Evolutionary conservation across 2,797 vertebrate species (phyloP).

Genomic region (Gallinago nigripennis): DNA sequence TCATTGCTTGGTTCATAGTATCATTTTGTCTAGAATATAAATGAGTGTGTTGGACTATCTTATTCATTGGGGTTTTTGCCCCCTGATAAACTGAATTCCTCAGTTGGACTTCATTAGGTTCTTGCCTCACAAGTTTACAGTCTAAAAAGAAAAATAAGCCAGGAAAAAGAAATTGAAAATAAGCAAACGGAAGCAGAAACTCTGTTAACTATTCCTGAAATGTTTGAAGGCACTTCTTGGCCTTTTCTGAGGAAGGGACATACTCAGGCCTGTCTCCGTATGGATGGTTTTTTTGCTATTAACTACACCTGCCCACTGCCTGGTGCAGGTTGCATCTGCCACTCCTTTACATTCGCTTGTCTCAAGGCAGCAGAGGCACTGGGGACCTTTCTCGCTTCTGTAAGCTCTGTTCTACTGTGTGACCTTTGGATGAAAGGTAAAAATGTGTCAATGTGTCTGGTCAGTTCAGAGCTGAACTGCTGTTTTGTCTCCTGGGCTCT

Average conservation of each 20-base stretch:
- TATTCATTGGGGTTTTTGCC: background rate
- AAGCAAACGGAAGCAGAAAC: background rate
- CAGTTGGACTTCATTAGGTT: background rate
- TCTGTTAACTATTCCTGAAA: background rate
- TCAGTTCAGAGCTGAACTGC: background rate
- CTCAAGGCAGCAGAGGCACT: background rate
- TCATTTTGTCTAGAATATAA: background rate
- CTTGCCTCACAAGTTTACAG: background rate
- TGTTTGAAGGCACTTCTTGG: background rate
- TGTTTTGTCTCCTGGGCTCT: background rate
- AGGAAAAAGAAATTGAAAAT: background rate
- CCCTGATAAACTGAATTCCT: background rate
- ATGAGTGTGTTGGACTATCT: background rate
- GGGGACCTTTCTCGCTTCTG: background rate
- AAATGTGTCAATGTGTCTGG: background rate
- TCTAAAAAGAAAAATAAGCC: background rate
- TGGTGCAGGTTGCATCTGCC: background rate
- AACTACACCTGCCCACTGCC: background rate
- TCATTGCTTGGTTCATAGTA: background rate
- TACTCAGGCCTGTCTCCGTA: background rate
- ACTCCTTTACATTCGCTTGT: background rate
- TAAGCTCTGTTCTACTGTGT: background rate
- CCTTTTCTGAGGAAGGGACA: background rate
- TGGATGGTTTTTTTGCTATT: background rate
- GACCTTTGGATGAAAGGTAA: background rate